Evolutionary conservation across 2,113 vertebrate species (phyloP).

Genomic region (Pelodiscus sinensis): DNA sequence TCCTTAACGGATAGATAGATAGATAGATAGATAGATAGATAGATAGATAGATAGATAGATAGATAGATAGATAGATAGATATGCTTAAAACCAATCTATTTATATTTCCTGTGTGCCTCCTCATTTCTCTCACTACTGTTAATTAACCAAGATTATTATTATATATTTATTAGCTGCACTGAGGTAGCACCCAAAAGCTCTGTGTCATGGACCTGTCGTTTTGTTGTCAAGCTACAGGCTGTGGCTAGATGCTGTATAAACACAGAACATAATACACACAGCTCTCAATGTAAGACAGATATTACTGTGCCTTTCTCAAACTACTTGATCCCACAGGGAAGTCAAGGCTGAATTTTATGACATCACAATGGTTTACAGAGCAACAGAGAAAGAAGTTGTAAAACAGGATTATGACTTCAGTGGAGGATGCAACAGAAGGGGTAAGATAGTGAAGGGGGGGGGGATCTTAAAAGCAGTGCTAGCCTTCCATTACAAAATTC

Average conservation of each 20-base stretch:
- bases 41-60: background rate
- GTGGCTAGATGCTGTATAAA: background rate
- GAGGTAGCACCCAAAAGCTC: background rate
- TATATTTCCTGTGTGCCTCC: background rate
- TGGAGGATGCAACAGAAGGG: background rate
- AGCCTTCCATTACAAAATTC: background rate
- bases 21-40: too few relatives aligned
- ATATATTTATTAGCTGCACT: rapidly evolving
- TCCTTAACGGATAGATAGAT: constrained; percentile 18
- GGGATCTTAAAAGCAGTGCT: background rate
- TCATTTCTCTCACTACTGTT: rapidly evolving
- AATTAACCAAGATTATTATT: background rate
- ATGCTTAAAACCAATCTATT: background rate
- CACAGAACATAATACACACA: background rate
- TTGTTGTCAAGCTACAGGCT: background rate
- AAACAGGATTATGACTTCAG: rapidly evolving
- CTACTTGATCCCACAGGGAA: background rate
- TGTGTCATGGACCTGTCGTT: rapidly evolving
- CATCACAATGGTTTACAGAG: background rate
- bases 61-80: background rate
- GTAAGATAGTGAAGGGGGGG: background rate
- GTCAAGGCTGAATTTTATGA: background rate
- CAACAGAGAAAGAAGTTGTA: background rate
- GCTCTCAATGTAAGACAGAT: background rate
- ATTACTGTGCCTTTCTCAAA: background rate